phyloP scores from a whole-genome alignment of 2,888 invertebrate species.

The Poecilus cupreus region DNA sequence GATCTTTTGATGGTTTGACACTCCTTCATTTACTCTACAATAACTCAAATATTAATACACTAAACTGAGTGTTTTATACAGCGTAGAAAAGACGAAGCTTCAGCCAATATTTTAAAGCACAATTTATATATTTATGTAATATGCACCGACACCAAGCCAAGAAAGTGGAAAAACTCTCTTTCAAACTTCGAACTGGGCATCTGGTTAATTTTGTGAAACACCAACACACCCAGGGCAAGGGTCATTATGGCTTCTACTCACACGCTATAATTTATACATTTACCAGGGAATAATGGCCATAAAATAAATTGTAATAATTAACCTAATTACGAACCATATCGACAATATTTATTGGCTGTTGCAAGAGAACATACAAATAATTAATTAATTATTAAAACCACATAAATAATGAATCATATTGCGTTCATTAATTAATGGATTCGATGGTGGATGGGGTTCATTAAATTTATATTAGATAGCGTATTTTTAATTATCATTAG shows the following conservation, averaged over 20 bases:
- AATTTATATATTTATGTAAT: too few relatives aligned
- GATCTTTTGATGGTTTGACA: too few relatives aligned
- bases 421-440: neutral
- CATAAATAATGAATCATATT: conserved; percentile 20
- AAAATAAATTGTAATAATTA: conserved; percentile 56
- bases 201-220: neutral
- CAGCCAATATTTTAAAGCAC: too few relatives aligned
- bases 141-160: too few relatives aligned
- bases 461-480: neutral
- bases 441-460: neutral
- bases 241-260: conserved; percentile 22
- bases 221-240: neutral
- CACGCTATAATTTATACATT: conserved; percentile 27
- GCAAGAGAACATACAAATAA: conserved; percentile 24
- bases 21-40: too few relatives aligned
- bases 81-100: too few relatives aligned
- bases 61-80: too few relatives aligned
- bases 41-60: too few relatives aligned
- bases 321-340: conserved; percentile 32
- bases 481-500: neutral
- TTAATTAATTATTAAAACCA: conserved; percentile 35
- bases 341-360: conserved; percentile 45
- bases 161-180: too few relatives aligned
- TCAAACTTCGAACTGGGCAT: neutral
- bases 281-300: conserved; percentile 35